Conservation (phyloP, 23 tunicate genomes). For the Trididemnum miniatum region DNA sequence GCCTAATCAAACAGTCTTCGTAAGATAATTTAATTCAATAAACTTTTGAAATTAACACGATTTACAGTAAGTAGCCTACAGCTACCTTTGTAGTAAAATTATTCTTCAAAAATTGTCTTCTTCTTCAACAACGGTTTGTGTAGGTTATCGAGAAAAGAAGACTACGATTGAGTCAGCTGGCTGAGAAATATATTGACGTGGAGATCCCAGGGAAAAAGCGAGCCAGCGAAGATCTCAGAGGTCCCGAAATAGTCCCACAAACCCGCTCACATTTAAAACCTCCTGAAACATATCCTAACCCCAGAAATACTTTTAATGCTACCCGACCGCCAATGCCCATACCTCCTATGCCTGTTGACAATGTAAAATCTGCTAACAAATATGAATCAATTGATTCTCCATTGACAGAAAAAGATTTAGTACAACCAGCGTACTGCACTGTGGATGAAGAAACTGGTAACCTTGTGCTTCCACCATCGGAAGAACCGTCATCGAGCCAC, state of each 20-base stretch:
- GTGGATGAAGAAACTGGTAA: neutral
- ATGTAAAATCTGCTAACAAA: neutral
- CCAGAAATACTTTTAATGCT: neutral
- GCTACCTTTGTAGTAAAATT: no score
- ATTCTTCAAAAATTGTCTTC: no score
- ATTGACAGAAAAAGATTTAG: slow-evolving; percentile 1
- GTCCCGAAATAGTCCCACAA: no score
- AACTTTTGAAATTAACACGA: no score
- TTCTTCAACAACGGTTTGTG: neutral
- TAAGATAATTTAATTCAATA: no score
- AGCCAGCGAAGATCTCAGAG: neutral
- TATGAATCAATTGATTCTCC: slow-evolving; percentile 16
- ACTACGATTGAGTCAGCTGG: slow-evolving; percentile 12
- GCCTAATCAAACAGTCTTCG: no score
- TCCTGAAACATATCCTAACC: neutral
- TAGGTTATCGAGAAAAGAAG: slow-evolving; percentile 2
- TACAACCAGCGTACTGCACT: neutral
- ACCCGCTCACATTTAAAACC: neutral
- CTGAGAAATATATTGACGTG: slow-evolving; percentile 25
- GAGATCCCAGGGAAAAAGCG: neutral
- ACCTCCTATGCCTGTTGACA: neutral
- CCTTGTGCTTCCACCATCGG: neutral
- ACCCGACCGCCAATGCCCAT: slow-evolving; percentile 8
- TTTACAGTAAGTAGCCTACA: no score
- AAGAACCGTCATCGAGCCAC: neutral